A percentile compares a stretch with the other conserved stretches of the same genome.
phyloP scores from a whole-genome alignment of 2,113 vertebrate genomes.

The Nycticebus coucang region DNA sequence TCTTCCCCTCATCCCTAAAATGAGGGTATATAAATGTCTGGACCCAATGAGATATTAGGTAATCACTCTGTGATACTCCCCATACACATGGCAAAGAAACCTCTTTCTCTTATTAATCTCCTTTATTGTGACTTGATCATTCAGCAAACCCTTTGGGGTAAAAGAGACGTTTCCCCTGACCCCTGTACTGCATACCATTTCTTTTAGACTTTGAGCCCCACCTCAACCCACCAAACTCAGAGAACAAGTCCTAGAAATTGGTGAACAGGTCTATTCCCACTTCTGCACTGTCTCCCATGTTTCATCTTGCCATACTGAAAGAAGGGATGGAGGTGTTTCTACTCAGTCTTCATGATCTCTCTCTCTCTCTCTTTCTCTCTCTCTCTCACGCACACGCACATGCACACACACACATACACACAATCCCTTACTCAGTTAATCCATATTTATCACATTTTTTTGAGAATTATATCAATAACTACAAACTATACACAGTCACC shows the following conservation, averaged over 20 bases:
- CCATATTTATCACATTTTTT: neutral
- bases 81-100: too few species aligned
- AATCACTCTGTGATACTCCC: too few species aligned
- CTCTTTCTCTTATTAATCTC: too few species aligned
- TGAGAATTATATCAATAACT: neutral
- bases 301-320: neutral
- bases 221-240: neutral
- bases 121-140: too few species aligned
- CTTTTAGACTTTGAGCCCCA: neutral
- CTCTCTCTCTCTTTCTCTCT: too few species aligned
- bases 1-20: too few species aligned
- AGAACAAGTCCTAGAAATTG: neutral
- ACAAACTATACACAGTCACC: neutral
- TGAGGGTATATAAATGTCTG: too few species aligned
- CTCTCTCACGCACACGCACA: neutral
- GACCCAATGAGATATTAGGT: too few species aligned
- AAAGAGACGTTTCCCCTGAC: too few species aligned
- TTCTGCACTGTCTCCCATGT: neutral
- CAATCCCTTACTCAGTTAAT: neutral
- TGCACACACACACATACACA: neutral
- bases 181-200: neutral
- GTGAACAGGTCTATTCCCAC: neutral
- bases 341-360: neutral
- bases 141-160: too few species aligned
- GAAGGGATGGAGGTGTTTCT: neutral